Evolutionary conservation across 2,888 invertebrate species (phyloP).

Genomic region (Hymenopus coronatus): DNA sequence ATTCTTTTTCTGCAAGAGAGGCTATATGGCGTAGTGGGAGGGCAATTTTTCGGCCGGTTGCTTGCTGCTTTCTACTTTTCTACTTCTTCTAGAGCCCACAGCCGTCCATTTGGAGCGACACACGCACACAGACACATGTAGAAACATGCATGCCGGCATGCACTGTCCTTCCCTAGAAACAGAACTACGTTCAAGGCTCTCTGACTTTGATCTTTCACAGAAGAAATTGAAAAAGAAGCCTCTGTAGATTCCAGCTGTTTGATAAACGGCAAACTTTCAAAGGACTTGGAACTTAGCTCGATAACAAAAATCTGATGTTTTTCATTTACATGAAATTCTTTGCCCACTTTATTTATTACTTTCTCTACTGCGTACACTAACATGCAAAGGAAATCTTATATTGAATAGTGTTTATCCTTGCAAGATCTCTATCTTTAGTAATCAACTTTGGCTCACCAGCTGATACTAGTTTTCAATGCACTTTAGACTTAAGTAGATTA

Average conservation of each 20-base stretch:
- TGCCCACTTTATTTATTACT: no score
- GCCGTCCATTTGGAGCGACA: not conserved
- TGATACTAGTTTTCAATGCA: no score
- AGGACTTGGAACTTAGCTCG: not conserved
- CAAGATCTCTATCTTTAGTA: no score
- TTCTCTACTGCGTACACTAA: no score
- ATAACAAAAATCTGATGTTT: no score
- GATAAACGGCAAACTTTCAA: not conserved
- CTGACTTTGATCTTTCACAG: not conserved
- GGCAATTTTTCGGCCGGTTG: conserved; percentile 12
- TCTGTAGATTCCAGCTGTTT: not conserved
- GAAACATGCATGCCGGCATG: not conserved
- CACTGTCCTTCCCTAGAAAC: not conserved
- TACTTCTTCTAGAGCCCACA: not conserved
- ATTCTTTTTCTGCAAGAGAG: not conserved
- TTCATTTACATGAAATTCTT: no score
- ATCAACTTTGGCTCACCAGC: no score
- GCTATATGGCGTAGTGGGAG: not conserved
- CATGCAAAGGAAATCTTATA: no score
- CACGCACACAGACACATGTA: not conserved
- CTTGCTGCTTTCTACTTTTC: not conserved
- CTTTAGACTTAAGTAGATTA: no score
- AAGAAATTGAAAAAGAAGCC: not conserved
- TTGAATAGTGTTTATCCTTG: no score
- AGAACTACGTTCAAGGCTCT: not conserved